Base-by-base conservation (phyloP, 92 coral and sea anemone genomes). In the Phenganax marumi region DNA sequence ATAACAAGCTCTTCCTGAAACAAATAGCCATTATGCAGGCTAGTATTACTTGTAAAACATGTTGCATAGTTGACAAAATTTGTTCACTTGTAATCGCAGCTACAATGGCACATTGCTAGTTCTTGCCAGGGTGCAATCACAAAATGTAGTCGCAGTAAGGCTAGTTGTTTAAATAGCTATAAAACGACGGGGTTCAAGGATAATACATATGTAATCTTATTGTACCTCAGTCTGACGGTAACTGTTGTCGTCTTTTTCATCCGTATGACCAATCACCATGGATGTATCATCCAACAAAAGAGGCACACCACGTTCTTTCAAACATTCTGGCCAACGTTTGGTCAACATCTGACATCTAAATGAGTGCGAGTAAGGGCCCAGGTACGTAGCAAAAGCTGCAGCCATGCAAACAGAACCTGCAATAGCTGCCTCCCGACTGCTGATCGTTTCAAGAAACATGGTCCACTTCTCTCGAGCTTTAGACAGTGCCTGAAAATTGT, bases 361-460 rank as follows among this genome's bases (percentile, higher is more conserved):
- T n/a, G 86, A 74, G 77, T 90, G 93, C 53, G 88, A 80, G 77
- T 95, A 95, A n/a, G 98, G 98, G 17, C 98, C 98, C 48, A 95
- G 85, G 90, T 95, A 95, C 22, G 98, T 90, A 65, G 97, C 93
- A 73, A 92, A 95, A 25, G 98, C 98, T 62, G 98, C 86, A 11
- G 98, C 98, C 70, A 95, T 91, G 89, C 96, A 97, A 43, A 92
- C 95, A 10, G 96, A 97, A 73, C 98, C 98, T 8, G 97, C 91
- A 46, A 95, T 90, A 63, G 98, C 98, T 23, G 63, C 92, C 24
- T 84, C 90, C 23, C 98, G 97, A 50, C 82, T 87, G 81, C 91
- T 95, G 87, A 95, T 95, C 47, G 96, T 81, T 54, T 81, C 77
- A 51, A 92, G 91, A 63, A 95, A 79, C 66, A 83, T 82, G 69